A percentile compares a stretch with the other conserved stretches of the same genome.
These are phyloP conservation scores for Myzus persicae DNA, from an alignment of 1,140 invertebrate species.

Conservation along the genomic window DNA sequence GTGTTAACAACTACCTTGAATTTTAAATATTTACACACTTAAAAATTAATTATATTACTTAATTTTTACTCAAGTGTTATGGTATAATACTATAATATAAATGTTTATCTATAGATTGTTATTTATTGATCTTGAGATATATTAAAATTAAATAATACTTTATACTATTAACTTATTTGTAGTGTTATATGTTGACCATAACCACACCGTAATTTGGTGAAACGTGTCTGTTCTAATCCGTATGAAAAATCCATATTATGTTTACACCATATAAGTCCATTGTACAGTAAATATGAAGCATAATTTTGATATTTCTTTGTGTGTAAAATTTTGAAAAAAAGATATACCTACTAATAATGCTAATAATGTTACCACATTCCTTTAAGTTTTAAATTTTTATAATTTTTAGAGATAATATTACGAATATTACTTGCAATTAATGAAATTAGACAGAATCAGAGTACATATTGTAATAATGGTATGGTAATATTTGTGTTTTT, in stretches of 20 bases:
- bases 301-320: neutral
- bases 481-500: neutral
- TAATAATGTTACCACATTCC: neutral
- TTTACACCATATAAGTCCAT: neutral
- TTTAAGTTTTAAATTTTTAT: neutral
- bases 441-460: neutral
- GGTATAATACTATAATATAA: too few species aligned
- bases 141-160: too few species aligned
- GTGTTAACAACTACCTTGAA: too few species aligned
- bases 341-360: neutral
- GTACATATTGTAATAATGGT: neutral
- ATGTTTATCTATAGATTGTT: too few species aligned
- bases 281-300: neutral
- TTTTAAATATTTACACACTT: too few species aligned
- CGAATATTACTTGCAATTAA: neutral
- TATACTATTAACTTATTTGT: too few species aligned
- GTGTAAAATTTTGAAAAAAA: neutral
- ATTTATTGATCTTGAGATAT: too few species aligned
- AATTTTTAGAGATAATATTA: neutral
- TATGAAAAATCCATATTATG: neutral
- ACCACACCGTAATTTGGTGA: too few species aligned
- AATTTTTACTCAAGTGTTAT: too few species aligned
- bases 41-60: too few species aligned
- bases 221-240: too few species aligned
- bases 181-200: too few species aligned